A percentile compares a stretch with the other conserved stretches of the same genome.
Evolutionary conservation across 2,113 vertebrate genomes (phyloP).

Genomic region (Tragulus kanchil): DNA sequence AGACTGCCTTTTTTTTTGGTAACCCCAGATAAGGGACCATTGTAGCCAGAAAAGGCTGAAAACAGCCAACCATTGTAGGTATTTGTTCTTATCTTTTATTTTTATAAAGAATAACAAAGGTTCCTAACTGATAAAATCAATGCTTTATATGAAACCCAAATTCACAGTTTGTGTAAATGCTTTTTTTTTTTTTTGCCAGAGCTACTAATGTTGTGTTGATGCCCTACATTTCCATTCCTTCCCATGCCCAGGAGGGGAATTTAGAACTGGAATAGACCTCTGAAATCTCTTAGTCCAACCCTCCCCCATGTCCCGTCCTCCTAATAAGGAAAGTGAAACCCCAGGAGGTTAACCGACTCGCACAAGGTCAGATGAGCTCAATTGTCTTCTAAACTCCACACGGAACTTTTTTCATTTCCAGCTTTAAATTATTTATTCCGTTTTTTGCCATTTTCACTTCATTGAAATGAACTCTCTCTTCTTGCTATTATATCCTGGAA

Average conservation of each 20-base stretch:
- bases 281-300: constrained; percentile 60
- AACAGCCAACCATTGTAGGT: constrained; percentile 43
- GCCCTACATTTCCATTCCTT: constrained; percentile 75
- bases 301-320: constrained; percentile 10
- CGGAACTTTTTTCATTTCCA: constrained; percentile 82
- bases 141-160: constrained; percentile 62
- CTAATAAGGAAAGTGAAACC: constrained; percentile 72
- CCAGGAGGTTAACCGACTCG: constrained; percentile 75
- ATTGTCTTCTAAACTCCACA: constrained; percentile 78
- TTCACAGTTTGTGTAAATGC: constrained; percentile 55
- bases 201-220: constrained; percentile 59
- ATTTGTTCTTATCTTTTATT: constrained; percentile 68
- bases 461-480: constrained; percentile 84
- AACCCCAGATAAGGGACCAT: constrained; percentile 50
- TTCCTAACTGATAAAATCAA: constrained; percentile 60
- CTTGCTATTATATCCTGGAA: constrained; percentile 80
- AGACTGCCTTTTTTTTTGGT: constrained; percentile 32
- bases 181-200: constrained; percentile 18
- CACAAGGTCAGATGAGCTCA: constrained; percentile 81
- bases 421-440: constrained; percentile 83
- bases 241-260: constrained; percentile 66
- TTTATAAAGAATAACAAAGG: constrained; percentile 69
- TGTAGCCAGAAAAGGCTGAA: constrained; percentile 41
- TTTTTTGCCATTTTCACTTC: constrained; percentile 80
- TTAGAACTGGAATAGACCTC: constrained; percentile 76